Evolutionary conservation across 2,797 vertebrate genomes (phyloP), one percentile per base, ranked within the genome.

Genomic region (Paramormyrops hopkinsi): DNA sequence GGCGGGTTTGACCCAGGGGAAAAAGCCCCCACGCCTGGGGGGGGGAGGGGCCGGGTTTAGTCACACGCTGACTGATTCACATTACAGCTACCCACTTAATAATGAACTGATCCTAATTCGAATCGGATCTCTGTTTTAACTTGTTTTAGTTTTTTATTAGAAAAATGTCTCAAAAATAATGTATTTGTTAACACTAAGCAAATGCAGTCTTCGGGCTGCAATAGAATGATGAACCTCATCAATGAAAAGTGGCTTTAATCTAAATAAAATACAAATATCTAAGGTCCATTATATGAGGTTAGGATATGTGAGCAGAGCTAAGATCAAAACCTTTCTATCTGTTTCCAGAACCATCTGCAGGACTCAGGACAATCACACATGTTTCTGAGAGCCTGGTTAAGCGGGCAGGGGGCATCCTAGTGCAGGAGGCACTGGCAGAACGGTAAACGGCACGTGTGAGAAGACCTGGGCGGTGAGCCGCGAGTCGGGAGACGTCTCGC

Each of bases 401-500:
- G 83, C n/a, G 0, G 22, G 17, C 2, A 51, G 83, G 83, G 4
- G 48, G 48, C 11, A 1, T 1, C 9, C 25, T 2, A 14, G 46
- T 29, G 37, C 25, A 1, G 29, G 69, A 33, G 12, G 29, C 69
- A 19, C 2, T 7, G 69, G 69, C 4, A 5, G 33, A 14, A 11
- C 0, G 25, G 69, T 0, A 37, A 25, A 17, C 29, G 5, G 69
- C 73, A n/a, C 73, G 19, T 1, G 37, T 9, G 7, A 79, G 37
- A 41, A 37, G 73, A 92, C 92, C 92, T 92, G 92, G 11, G 90
- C 90, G 14, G 90, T 91, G 90, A 92, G 92, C 37, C 93, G 90
- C 37, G 93, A 94, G 90, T 96, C 95, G 0, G 91, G 90, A 0
- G 93, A 94, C 0, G 93, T 93, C 90, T 95, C 95, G 22, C 94